Base-by-base conservation (phyloP, 2,797 vertebrate species). In the Peromyscus aztecus region DNA sequence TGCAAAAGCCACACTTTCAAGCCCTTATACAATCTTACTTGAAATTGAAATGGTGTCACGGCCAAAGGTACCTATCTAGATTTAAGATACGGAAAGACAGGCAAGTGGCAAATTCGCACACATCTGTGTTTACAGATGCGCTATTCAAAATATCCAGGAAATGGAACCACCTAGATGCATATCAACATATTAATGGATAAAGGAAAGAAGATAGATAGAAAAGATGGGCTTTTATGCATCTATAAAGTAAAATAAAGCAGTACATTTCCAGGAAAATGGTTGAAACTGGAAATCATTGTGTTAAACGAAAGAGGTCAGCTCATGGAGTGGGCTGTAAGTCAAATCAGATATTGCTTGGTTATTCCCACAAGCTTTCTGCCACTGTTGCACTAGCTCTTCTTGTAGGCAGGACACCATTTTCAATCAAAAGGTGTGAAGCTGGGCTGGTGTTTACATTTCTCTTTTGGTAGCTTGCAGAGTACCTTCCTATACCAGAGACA, bases 141-240 rank as follows among this genome's bases (percentile, higher is more conserved):
- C 34, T 29, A 29, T 40, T 73, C n/a, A 87, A 52, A 73, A 40
- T 21, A 13, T 73, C 69, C 37, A 19, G 69, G 5, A 31, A 87
- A 37, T 40, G 46, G n/a, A 73, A 40, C 10, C 63, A 69, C 31
- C 29, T 55, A 55, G 34, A 71, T 71, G 11, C 13, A 27, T 52
- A 5, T 29, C 4, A 27, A 88, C 1, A 31, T 37, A 59, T 12
- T 73, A 29, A 40, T 43, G n/a, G 16, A 31, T 40, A 73, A 73
- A 88, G 14, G 4, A 1, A 3, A 6, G 12, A 19, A 16, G 34
- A 0, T 31, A 2, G 2, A 27, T 19, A 21, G 40, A 31, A 73
- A 21, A 5, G 9, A 57, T 13, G n/a, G 24, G 27, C 43, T 57
- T 57, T 73, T 73, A 31, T 21, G 1, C 0, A 43, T 24, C 85